phyloP scores from a whole-genome alignment of 2,113 vertebrate genomes.

The Aptenodytes forsteri region DNA sequence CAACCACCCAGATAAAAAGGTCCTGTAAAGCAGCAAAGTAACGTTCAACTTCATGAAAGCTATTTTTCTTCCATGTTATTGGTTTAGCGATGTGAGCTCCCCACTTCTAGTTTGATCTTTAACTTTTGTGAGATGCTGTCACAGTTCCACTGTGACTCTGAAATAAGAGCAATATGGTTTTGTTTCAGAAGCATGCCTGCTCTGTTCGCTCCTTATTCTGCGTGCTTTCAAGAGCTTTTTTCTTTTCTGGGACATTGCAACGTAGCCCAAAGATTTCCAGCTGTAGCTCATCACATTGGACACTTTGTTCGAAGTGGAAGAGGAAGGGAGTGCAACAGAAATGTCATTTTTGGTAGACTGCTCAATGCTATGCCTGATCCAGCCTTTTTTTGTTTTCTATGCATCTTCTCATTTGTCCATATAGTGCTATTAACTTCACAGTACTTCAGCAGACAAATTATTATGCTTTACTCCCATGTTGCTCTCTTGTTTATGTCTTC shows the following conservation, averaged over 20 bases:
- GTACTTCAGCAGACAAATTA: neutral
- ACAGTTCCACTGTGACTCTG: neutral
- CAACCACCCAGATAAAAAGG: neutral
- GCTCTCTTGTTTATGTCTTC: neutral
- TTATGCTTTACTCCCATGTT: neutral
- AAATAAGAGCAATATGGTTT: neutral
- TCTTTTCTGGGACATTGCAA: neutral
- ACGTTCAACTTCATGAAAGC: neutral
- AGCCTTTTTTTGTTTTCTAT: neutral
- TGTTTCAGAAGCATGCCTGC: neutral
- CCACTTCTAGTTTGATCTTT: neutral
- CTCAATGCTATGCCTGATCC: neutral
- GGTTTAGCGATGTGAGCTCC: neutral
- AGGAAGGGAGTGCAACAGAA: neutral
- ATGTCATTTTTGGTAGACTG: neutral
- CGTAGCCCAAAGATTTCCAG: neutral
- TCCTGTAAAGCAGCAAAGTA: neutral
- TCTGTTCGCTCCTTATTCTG: neutral
- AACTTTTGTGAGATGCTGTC: neutral
- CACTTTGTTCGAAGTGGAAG: neutral
- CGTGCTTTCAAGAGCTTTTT: neutral
- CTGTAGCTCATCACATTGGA: neutral
- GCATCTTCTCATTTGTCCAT: neutral
- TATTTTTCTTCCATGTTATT: neutral
- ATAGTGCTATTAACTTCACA: neutral